Base-by-base conservation (phyloP, 1,140 invertebrate genomes). In the Drosophila bocki region DNA sequence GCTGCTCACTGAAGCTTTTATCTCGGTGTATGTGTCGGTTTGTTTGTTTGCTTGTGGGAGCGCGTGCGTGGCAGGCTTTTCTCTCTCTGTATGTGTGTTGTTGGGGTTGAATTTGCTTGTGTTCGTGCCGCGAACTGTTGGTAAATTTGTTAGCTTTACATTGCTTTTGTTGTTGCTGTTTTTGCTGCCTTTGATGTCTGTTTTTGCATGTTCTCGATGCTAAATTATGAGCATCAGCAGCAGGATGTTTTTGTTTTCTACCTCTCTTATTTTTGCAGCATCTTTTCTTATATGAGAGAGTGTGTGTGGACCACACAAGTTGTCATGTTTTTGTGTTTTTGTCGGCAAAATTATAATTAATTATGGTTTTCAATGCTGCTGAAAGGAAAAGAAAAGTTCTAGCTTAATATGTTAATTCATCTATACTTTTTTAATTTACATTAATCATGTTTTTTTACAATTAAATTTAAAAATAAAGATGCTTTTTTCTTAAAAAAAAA, bases 201-300 rank as follows among this genome's bases (percentile, higher is more conserved):
- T 90, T 90, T 88, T 90, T 90, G 84, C 84, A 90, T 84, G 85
- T 81, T 84, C 74, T 77, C 82, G 69, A 90, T 84, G 60, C 84
- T 78, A 88, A 84, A 78, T 88, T 84, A 84, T 90, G 78, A 70
- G 62, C 61, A 41, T 44, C 75, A 86, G 51, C 70, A 86, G 53
- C 75, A 86, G 82, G 79, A 86, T 87, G 75, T 64, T 72, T 78
- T 72, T 72, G 48, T 60, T 67, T 51, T 74, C 48, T 0, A 13
- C 56, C 44, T 51, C 47, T 19, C 17, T 51, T 47, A 8, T 58
- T 60, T 62, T 54, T 68, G 67, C 67, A 60, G 67, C 58, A 65
- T 77, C 47, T 53, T 39, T 8, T 33, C 29, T 11, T n/a, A 33
- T 60, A 32, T 7, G 4, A 26, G 9, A 5, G 6, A 29, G 59